phyloP scores from a whole-genome alignment of 2,113 vertebrate genomes.

The Eubucco bourcierii region DNA sequence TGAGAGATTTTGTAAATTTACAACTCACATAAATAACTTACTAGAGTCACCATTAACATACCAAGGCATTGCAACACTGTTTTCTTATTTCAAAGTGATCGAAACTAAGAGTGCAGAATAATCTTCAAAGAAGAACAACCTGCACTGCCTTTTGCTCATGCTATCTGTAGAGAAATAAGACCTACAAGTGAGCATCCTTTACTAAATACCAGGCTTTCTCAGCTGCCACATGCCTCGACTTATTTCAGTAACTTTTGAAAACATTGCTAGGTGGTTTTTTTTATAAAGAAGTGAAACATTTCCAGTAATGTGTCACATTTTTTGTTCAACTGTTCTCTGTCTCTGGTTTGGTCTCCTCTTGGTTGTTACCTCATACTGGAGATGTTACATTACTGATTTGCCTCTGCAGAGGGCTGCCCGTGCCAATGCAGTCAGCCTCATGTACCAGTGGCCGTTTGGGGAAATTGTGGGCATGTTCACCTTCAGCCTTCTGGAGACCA shows the following conservation, averaged over 20 bases:
- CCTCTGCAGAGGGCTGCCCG: neutral
- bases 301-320: neutral
- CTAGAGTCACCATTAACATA: neutral
- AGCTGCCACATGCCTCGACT: neutral
- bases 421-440: fast-evolving
- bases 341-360: neutral
- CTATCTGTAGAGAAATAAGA: neutral
- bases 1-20: conserved; percentile 49
- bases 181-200: neutral
- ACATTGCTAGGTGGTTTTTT: neutral
- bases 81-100: conserved; percentile 30
- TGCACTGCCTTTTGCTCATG: neutral
- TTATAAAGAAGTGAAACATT: neutral
- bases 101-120: neutral
- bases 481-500: neutral
- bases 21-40: conserved; percentile 29
- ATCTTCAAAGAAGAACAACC: conserved; percentile 18
- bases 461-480: neutral
- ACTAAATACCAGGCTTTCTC: neutral
- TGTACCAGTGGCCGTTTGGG: neutral
- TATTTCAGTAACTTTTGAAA: neutral
- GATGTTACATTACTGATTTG: neutral
- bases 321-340: neutral
- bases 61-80: conserved; percentile 20
- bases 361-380: fast-evolving